Base-by-base conservation (phyloP, 1,140 invertebrate species). In the Sitophilus oryzae region DNA sequence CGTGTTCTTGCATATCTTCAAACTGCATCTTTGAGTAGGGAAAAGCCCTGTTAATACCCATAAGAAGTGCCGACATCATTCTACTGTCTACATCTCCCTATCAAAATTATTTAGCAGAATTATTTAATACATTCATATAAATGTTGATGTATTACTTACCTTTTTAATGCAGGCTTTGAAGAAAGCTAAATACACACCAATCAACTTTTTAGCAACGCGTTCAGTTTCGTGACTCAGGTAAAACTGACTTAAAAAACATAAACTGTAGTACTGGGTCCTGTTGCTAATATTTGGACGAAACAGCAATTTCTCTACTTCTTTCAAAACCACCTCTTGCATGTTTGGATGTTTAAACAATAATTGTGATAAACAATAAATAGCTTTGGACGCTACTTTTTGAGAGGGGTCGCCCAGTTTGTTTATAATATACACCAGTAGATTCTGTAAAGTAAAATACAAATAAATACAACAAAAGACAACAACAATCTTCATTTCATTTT, bases 321-420 rank as follows among this genome's bases (percentile, higher is more conserved):
- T 75, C 3, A 93, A 76, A 19, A 98, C 85, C 1, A 94, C 83
- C 0, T 74, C 69, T 71, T 96, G 96, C 91, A 97, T 98, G 51
- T 91, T 89, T 0, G 91, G 85, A 78, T 97, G 93, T 57, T 86
- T 79, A 40, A 82, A 77, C n/a, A 96, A 73, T 1, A 97, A 70
- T 65, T 89, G 86, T 36, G 82, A 85, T n/a, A 99, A 74, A 61
- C 91, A 85, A 73, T 91, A 89, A 30, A 91, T 80, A 0, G 87
- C 83, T 73, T 92, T 91, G 0, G 93, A 88, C 0, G 89, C 90
- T 0, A 97, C 82, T 71, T 91, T 89, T 53, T 86, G 80, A 1
- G 81, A 79, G 1, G 95, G 93, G 76, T 99, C 95, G 35, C 96
- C 96, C 11, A 99, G 76, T 76, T 98, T 98, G 67, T 98, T 98